A percentile compares a stretch with the other conserved stretches of the same genome.
Conservation (phyloP, 2,888 invertebrate species). For the Vandiemenella viatica region DNA sequence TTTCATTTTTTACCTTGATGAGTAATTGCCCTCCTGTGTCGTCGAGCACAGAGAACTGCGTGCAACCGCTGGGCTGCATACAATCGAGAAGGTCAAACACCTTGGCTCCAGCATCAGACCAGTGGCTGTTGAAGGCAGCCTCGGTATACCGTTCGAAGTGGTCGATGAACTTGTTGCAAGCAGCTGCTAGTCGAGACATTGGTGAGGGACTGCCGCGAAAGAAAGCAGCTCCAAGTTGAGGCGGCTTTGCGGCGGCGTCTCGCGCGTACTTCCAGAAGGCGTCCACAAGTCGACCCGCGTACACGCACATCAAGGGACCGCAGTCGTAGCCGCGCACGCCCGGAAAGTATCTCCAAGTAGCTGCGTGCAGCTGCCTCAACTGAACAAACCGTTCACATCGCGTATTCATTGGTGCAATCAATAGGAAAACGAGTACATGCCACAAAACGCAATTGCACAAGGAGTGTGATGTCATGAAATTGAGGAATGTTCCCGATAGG, state of each 20-base stretch:
- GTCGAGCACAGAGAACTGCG: too few species aligned
- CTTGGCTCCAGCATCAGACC: not conserved
- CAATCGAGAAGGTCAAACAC: not conserved
- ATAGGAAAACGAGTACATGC: too few species aligned
- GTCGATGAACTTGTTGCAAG: not conserved
- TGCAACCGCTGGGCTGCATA: too few species aligned
- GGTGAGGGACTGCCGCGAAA: not conserved
- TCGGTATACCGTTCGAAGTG: not conserved
- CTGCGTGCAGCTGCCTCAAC: not conserved
- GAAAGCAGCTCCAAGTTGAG: not conserved
- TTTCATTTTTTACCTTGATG: too few species aligned
- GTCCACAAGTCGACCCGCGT: not conserved
- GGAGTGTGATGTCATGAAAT: too few species aligned
- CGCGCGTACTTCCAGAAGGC: not conserved
- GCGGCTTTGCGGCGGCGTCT: not conserved
- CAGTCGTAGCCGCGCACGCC: not conserved
- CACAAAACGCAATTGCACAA: too few species aligned
- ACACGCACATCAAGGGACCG: not conserved
- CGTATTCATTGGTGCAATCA: too few species aligned
- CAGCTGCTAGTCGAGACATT: not conserved
- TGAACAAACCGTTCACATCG: too few species aligned
- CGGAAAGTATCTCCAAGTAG: not conserved
- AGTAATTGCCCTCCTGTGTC: too few species aligned
- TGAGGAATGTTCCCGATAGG: too few species aligned
- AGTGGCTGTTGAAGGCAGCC: not conserved